These are phyloP conservation scores for Tuta absoluta DNA, from an alignment of 2,888 invertebrate species.

Conservation along the genomic window DNA sequence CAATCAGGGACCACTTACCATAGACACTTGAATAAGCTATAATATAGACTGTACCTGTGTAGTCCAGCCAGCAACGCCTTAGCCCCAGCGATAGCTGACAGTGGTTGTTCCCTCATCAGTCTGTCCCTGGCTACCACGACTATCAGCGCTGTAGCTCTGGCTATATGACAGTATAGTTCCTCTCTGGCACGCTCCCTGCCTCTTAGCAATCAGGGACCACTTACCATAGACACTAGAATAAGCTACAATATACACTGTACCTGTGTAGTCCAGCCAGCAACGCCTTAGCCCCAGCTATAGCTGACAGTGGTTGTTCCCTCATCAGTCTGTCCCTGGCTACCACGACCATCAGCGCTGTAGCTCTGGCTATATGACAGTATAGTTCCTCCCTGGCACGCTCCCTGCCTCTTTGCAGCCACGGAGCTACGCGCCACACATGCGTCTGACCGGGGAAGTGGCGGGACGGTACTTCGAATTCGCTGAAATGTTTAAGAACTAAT, in stretches of 20 bases:
- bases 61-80: constrained; percentile 61
- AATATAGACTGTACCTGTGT: constrained; percentile 57
- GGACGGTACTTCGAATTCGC: constrained; percentile 97
- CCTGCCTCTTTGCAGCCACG: constrained; percentile 93
- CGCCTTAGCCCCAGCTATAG: constrained; percentile 64
- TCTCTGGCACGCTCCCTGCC: constrained; percentile 90
- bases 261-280: constrained; percentile 64
- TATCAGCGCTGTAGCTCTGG: constrained; percentile 90
- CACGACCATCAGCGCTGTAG: constrained; percentile 90
- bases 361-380: constrained; percentile 90
- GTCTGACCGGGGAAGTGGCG: constrained; percentile 96
- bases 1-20: too few species aligned
- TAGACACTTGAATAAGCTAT: too few species aligned
- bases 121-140: constrained; percentile 92
- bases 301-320: constrained; percentile 62
- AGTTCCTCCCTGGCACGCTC: constrained; percentile 88
- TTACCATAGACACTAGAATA: neutral
- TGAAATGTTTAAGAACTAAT: constrained; percentile 56
- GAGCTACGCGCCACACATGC: constrained; percentile 94
- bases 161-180: constrained; percentile 89
- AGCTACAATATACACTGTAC: constrained; percentile 39
- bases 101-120: constrained; percentile 72
- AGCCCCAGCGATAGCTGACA: constrained; percentile 67
- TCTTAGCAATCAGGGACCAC: constrained; percentile 92
- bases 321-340: constrained; percentile 89